These are phyloP conservation scores for Heteropelma amictum DNA, from an alignment of 2,888 invertebrate species.

Conservation along the genomic window DNA sequence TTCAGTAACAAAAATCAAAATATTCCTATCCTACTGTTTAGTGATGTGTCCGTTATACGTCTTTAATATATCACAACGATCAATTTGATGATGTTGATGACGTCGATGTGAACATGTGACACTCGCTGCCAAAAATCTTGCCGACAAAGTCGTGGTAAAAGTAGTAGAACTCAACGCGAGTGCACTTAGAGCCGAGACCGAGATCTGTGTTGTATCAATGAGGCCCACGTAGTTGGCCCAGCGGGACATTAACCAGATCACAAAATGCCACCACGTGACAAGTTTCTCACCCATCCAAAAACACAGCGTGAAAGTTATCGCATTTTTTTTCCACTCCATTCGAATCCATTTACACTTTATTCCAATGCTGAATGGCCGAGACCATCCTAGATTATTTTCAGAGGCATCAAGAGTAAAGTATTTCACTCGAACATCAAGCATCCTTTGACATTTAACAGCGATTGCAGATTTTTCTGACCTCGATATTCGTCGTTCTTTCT, in stretches of 20 bases:
- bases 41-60: too few relatives aligned
- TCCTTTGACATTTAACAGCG: too few relatives aligned
- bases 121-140: conserved; percentile 48
- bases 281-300: conserved; percentile 69
- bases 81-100: not conserved
- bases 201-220: too few relatives aligned
- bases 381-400: too few relatives aligned
- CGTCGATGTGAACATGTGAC: conserved; percentile 8
- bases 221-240: conserved; percentile 40
- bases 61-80: too few relatives aligned
- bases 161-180: conserved; percentile 34
- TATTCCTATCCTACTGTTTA: too few relatives aligned
- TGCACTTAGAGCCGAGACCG: conserved; percentile 38
- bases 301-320: conserved; percentile 38
- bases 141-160: conserved; percentile 51
- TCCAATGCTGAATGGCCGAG: too few relatives aligned
- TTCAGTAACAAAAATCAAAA: too few relatives aligned
- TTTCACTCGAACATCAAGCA: too few relatives aligned
- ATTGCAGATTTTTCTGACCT: too few relatives aligned
- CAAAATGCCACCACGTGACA: conserved; percentile 73
- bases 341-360: not conserved
- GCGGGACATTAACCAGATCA: conserved; percentile 74
- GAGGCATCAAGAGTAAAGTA: not conserved
- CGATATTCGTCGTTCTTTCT: too few relatives aligned
- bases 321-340: conserved; percentile 11